phyloP scores from a whole-genome alignment of 92 coral and sea anemone genomes.

The Muricea muricata region DNA sequence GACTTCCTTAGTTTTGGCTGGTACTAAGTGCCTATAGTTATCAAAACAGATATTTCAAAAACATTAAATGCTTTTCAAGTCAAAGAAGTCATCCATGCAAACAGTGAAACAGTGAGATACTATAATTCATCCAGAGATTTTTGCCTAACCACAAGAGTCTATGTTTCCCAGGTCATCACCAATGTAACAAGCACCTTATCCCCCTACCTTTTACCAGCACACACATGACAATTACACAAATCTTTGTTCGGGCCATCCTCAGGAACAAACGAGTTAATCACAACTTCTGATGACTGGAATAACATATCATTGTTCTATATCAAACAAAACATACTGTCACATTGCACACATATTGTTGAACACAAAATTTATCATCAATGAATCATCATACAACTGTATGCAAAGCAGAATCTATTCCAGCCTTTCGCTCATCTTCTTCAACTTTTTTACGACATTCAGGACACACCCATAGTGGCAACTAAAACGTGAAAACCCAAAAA shows the following conservation, averaged over 20 bases:
- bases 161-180: neutral
- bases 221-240: constrained; percentile 61
- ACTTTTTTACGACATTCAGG: constrained; percentile 76
- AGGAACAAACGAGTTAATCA: constrained; percentile 61
- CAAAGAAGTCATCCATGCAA: no score
- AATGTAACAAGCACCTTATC: neutral
- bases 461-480: constrained; percentile 87
- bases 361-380: no score
- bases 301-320: constrained; percentile 62
- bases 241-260: constrained; percentile 56
- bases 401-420: constrained; percentile 65
- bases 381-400: constrained; percentile 37
- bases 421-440: constrained; percentile 76
- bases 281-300: constrained; percentile 62
- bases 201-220: constrained; percentile 65
- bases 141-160: no score
- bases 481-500: no score
- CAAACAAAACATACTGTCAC: no score
- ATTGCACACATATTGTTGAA: no score
- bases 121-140: no score
- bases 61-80: no score
- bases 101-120: no score
- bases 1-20: constrained; percentile 61
- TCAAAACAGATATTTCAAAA: neutral
- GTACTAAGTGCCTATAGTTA: constrained; percentile 50